Conservation (phyloP, 2,113 vertebrate genomes). For the Sprattus sprattus region DNA sequence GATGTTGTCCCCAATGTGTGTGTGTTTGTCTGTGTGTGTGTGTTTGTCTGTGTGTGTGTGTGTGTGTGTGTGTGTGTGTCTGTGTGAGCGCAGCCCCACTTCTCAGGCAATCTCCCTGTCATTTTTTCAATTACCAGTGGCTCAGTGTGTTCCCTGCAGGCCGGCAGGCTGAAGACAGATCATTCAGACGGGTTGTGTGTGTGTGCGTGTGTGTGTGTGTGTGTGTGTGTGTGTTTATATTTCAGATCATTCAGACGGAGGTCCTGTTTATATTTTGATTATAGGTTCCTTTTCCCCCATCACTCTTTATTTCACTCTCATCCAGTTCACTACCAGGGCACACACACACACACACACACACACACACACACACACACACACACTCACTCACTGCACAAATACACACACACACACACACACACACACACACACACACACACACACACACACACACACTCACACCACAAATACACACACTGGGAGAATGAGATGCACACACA, state of each 20-base stretch:
- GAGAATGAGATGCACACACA: slow-evolving; percentile 20
- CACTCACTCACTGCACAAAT: neutral
- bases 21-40: slow-evolving; percentile 27
- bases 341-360: slow-evolving; percentile 31
- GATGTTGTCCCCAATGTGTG: slow-evolving; percentile 61
- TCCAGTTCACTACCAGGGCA: slow-evolving; percentile 24
- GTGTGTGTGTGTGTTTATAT: too few species aligned
- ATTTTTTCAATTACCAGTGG: slow-evolving; percentile 77
- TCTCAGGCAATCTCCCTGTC: slow-evolving; percentile 67
- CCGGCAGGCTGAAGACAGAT: slow-evolving; percentile 51
- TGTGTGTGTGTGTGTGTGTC: slow-evolving; percentile 34
- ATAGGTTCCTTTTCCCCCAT: slow-evolving; percentile 62
- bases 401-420: neutral
- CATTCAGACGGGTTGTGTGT: slow-evolving; percentile 45
- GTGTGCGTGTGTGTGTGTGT: too few species aligned
- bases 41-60: slow-evolving; percentile 49
- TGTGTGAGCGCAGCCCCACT: slow-evolving; percentile 50
- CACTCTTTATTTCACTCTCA: slow-evolving; percentile 36
- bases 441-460: neutral
- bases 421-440: neutral
- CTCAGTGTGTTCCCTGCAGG: slow-evolving; percentile 51
- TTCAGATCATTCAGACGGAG: slow-evolving; percentile 69
- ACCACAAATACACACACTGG: slow-evolving; percentile 29
- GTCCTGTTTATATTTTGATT: slow-evolving; percentile 75
- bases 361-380: slow-evolving; percentile 3